Percentiles rank a stretch among this genome's conserved stretches.
phyloP scores from a whole-genome alignment of 1,140 invertebrate species.

The Sinonovacula constricta region DNA sequence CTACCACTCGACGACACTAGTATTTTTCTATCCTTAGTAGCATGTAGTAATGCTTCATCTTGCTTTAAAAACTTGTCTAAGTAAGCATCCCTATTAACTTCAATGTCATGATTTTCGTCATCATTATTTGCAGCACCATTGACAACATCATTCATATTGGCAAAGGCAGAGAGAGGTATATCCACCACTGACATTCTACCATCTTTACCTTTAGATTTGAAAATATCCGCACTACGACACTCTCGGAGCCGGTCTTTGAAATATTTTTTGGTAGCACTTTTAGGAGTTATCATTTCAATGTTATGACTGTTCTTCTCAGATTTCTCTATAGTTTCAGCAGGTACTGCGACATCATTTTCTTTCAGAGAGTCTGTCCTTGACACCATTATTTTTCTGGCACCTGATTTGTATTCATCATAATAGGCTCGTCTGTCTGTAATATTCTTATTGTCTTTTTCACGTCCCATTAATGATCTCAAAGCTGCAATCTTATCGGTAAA shows the following conservation, averaged over 20 bases:
- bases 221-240: constrained; percentile 46
- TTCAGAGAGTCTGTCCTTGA: constrained; percentile 36
- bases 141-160: constrained; percentile 18
- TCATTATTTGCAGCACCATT: constrained; percentile 4
- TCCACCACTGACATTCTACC: constrained; percentile 34
- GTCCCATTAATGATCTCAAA: constrained; percentile 49
- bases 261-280: not conserved
- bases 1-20: constrained; percentile 6
- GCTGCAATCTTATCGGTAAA: constrained; percentile 64
- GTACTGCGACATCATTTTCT: constrained; percentile 4
- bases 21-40: constrained; percentile 34
- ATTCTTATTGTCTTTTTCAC: constrained; percentile 19
- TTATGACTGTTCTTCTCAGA: not conserved
- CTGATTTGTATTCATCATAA: constrained; percentile 38
- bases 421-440: constrained; percentile 45
- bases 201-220: constrained; percentile 3
- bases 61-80: not conserved
- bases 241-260: constrained; percentile 12
- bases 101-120: not conserved
- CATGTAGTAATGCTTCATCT: constrained; percentile 26
- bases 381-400: constrained; percentile 22
- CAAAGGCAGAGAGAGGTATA: constrained; percentile 22
- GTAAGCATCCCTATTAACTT: not conserved
- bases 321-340: constrained; percentile 3
- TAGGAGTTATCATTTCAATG: not conserved